Percentiles rank a stretch among this genome's conserved stretches.
These are phyloP conservation scores for Xylocopa sonorina DNA, from an alignment of 1,140 invertebrate species.

Conservation along the genomic window DNA sequence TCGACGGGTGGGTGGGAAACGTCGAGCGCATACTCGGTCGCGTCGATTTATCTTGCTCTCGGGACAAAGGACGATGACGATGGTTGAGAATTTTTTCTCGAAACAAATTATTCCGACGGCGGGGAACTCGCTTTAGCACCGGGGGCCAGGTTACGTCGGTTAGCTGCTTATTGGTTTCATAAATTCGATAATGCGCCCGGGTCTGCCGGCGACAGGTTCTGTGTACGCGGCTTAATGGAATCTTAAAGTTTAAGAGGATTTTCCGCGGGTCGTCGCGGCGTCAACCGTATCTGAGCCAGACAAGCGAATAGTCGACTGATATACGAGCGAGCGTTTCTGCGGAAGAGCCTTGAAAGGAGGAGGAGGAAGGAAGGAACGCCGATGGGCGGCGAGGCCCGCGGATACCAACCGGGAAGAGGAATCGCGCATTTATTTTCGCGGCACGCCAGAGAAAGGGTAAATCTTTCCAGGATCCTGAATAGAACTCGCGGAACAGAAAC, in stretches of 20 bases:
- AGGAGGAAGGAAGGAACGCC: constrained; percentile 9
- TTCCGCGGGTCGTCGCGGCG: constrained; percentile 48
- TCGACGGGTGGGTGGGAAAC: not conserved
- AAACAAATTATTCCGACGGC: not conserved
- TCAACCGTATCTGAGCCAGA: constrained; percentile 66
- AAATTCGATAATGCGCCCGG: constrained; percentile 51
- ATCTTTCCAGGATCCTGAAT: constrained; percentile 54
- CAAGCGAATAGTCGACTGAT: constrained; percentile 69
- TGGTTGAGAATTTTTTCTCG: constrained; percentile 8
- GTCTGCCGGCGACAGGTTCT: constrained; percentile 59
- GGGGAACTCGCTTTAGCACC: not conserved
- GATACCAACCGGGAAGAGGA: constrained; percentile 28
- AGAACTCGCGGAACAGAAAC: constrained; percentile 14
- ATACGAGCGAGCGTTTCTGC: constrained; percentile 59
- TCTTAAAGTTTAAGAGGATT: constrained; percentile 67
- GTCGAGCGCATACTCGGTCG: not conserved
- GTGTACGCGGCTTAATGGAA: constrained; percentile 66
- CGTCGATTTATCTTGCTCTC: not conserved
- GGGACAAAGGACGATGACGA: not conserved
- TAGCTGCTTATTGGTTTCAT: constrained; percentile 61
- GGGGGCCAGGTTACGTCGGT: not conserved
- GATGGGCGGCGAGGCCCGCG: not conserved
- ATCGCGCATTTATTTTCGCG: constrained; percentile 65
- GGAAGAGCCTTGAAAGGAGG: not conserved
- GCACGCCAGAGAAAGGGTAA: constrained; percentile 36